These are phyloP conservation scores for Fabriciana adippe DNA, from an alignment of 2,888 invertebrate species.

Conservation along the genomic window DNA sequence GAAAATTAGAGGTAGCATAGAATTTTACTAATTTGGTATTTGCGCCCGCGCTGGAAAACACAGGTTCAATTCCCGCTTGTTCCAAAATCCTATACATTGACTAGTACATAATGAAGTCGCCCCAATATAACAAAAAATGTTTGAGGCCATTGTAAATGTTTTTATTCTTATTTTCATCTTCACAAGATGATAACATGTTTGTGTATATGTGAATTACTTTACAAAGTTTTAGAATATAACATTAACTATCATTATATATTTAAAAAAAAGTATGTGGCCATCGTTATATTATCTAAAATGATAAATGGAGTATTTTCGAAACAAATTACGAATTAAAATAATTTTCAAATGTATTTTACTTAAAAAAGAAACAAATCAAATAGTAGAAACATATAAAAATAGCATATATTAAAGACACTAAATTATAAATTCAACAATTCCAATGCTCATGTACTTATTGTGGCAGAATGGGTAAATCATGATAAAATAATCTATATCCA, in stretches of 20 bases:
- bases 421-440: background rate
- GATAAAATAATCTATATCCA: constrained; percentile 10
- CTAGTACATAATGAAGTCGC: too few relatives aligned
- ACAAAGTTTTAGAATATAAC: background rate
- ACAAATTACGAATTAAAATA: background rate
- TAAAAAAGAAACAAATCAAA: constrained; percentile 14
- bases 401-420: background rate
- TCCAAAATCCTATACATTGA: too few relatives aligned
- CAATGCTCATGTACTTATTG: constrained; percentile 1
- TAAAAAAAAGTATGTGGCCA: background rate
- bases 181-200: background rate
- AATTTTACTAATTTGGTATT: too few relatives aligned
- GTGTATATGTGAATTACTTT: background rate
- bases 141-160: too few relatives aligned
- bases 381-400: constrained; percentile 13
- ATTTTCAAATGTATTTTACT: constrained; percentile 22
- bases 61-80: too few relatives aligned
- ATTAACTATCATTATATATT: background rate
- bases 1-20: too few relatives aligned
- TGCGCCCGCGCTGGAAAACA: too few relatives aligned
- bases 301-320: background rate
- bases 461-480: background rate
- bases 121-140: too few relatives aligned
- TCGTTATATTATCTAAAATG: background rate
- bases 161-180: background rate